phyloP scores from a whole-genome alignment of 2,113 vertebrate genomes.

The Passerina amoena region DNA sequence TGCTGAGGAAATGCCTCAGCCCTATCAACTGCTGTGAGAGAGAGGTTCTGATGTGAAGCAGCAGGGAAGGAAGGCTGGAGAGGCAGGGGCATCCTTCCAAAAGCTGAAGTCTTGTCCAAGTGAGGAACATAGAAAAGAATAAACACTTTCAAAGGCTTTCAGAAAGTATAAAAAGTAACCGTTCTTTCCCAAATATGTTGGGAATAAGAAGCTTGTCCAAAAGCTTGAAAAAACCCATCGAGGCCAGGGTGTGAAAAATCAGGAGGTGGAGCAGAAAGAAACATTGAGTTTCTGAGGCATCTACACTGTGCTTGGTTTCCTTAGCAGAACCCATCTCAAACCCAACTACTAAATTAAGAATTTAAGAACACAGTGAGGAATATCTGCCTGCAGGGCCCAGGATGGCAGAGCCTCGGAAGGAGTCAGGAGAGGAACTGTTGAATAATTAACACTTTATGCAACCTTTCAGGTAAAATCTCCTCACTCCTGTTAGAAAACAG shows the following conservation, averaged over 20 bases:
- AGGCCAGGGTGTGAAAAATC: neutral
- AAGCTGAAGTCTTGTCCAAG: slow-evolving; percentile 42
- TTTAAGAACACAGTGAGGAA: neutral
- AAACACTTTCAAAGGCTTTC: slow-evolving; percentile 21
- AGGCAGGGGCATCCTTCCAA: slow-evolving; percentile 31
- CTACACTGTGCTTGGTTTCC: neutral
- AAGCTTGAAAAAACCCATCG: neutral
- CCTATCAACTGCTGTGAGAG: neutral
- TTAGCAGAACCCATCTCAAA: neutral
- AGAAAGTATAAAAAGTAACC: slow-evolving; percentile 2
- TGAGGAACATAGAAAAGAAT: slow-evolving; percentile 20
- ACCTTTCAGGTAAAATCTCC: neutral
- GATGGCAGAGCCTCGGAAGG: neutral
- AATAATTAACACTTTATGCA: neutral
- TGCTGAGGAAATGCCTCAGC: neutral
- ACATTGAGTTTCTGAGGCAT: neutral
- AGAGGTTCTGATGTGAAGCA: neutral
- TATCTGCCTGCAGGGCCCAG: neutral
- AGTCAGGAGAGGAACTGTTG: neutral
- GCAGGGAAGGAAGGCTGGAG: neutral
- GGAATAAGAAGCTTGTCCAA: neutral
- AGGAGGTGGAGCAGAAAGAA: neutral
- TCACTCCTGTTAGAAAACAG: neutral
- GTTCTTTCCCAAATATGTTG: neutral
- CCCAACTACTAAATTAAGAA: neutral